phyloP scores from a whole-genome alignment of 92 coral and sea anemone species.

The Parazoanthus atlanticus region DNA sequence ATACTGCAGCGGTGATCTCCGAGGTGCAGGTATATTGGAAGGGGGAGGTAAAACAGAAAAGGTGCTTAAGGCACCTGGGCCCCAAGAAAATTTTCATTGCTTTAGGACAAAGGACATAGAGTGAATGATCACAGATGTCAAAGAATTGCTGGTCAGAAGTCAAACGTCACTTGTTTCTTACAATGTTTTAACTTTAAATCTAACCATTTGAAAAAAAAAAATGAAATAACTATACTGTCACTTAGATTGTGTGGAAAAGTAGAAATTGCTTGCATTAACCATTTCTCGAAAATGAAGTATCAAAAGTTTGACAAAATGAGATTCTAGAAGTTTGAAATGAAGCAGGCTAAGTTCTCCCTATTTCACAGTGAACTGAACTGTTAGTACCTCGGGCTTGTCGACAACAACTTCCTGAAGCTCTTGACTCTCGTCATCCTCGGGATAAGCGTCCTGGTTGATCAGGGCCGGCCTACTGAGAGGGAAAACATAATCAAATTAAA shows the following conservation, averaged over 20 bases:
- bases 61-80: not conserved
- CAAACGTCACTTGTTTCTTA: no score
- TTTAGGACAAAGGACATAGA: not conserved
- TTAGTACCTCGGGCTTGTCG: slow-evolving; percentile 78
- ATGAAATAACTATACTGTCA: no score
- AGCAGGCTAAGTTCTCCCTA: not conserved
- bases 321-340: no score
- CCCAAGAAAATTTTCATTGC: not conserved
- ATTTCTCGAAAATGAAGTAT: not conserved
- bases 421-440: slow-evolving; percentile 64
- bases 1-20: no score
- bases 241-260: not conserved
- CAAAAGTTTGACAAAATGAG: not conserved
- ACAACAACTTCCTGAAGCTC: slow-evolving; percentile 87
- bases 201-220: not conserved
- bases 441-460: slow-evolving; percentile 41
- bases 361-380: not conserved
- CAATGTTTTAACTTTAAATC: not conserved
- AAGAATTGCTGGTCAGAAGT: not conserved
- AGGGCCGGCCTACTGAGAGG: not conserved
- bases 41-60: no score
- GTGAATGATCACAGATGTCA: not conserved
- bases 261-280: not conserved
- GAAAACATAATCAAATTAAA: not conserved
- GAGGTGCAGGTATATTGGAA: no score